Conservation (phyloP, 1,140 invertebrate genomes). For the Drosophila sturtevanti region DNA sequence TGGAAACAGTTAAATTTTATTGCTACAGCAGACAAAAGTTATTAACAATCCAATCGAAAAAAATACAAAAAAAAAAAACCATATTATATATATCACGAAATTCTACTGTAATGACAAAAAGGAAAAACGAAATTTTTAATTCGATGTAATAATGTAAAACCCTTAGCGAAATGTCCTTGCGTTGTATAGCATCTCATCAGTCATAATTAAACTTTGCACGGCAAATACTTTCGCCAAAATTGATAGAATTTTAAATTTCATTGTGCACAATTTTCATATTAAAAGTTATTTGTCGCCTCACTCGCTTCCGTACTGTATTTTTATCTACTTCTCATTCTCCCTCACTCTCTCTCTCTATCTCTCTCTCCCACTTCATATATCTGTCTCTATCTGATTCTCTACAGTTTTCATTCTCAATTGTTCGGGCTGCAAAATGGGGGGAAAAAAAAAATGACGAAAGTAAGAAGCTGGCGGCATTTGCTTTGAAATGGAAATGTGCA, state of each 20-base stretch:
- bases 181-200: constrained; percentile 19
- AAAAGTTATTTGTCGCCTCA: constrained; percentile 44
- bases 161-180: background rate
- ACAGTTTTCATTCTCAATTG: constrained; percentile 45
- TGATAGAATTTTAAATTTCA: constrained; percentile 63
- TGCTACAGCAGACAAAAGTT: too few species aligned
- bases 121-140: too few species aligned
- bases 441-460: constrained; percentile 1
- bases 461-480: constrained; percentile 44
- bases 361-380: background rate
- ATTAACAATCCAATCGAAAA: too few species aligned
- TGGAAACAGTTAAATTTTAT: too few species aligned
- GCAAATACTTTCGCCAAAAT: constrained; percentile 33
- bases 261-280: constrained; percentile 44
- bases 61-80: too few species aligned
- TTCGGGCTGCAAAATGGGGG: constrained; percentile 12
- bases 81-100: too few species aligned
- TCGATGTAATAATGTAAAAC: too few species aligned
- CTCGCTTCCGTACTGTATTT: background rate
- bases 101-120: too few species aligned
- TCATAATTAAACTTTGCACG: constrained; percentile 32
- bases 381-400: background rate
- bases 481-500: constrained; percentile 67
- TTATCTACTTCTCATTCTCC: background rate
- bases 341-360: background rate